Evolutionary conservation across 2,888 invertebrate species (phyloP).

Genomic region (Drosophila mettleri): DNA sequence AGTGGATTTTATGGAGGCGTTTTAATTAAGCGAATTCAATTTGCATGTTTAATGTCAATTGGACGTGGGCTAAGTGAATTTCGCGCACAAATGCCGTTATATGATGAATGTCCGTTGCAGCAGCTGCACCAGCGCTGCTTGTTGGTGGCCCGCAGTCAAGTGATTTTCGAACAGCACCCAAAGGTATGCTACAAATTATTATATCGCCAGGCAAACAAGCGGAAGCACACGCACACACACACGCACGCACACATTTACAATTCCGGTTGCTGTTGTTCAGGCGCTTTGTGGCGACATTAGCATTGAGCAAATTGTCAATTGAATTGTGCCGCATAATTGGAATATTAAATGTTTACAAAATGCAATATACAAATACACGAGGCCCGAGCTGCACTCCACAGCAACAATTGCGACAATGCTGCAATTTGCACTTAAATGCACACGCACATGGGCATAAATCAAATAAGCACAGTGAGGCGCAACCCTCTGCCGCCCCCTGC

Average conservation of each 20-base stretch:
- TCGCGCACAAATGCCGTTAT: slow-evolving; percentile 28
- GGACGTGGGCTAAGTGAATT: slow-evolving; percentile 49
- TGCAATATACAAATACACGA: slow-evolving; percentile 68
- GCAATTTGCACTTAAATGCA: slow-evolving; percentile 76
- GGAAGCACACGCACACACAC: background rate
- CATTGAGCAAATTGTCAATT: slow-evolving; percentile 70
- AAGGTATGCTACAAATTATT: slow-evolving; percentile 62
- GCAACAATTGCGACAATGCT: slow-evolving; percentile 43
- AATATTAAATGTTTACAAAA: slow-evolving; percentile 80
- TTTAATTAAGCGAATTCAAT: slow-evolving; percentile 57
- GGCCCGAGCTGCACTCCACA: slow-evolving; percentile 9
- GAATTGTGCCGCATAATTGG: slow-evolving; percentile 77
- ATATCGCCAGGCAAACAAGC: slow-evolving; percentile 35
- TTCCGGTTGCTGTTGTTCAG: slow-evolving; percentile 26
- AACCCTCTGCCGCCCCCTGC: background rate
- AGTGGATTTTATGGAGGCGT: slow-evolving; percentile 31
- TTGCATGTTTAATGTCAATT: slow-evolving; percentile 56
- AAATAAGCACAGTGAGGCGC: slow-evolving; percentile 45
- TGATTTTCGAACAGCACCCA: slow-evolving; percentile 58
- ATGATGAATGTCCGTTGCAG: slow-evolving; percentile 33
- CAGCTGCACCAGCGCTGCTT: background rate
- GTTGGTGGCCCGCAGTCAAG: slow-evolving; percentile 31
- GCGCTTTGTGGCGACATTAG: slow-evolving; percentile 55
- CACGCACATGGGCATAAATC: slow-evolving; percentile 69
- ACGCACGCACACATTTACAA: slow-evolving; percentile 2